Percentiles rank a stretch among this genome's conserved stretches.
phyloP scores from a whole-genome alignment of 2,797 vertebrate species.

The Gymnothorax reevesii region DNA sequence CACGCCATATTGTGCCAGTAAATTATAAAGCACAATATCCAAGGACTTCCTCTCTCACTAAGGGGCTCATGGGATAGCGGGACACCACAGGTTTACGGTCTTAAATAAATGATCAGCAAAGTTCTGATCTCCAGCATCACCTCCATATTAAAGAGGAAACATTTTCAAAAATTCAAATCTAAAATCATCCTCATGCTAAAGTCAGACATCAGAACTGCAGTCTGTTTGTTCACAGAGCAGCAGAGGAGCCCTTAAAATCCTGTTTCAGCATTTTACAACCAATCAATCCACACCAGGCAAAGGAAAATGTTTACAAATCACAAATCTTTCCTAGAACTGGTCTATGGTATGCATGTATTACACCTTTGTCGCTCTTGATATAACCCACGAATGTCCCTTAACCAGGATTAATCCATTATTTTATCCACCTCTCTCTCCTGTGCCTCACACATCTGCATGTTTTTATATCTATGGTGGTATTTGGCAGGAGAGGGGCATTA shows the following conservation, averaged over 20 bases:
- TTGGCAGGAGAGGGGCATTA: conserved; percentile 12
- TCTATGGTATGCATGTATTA: neutral
- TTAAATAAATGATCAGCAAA: neutral
- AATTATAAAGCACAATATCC: neutral
- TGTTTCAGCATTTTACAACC: neutral
- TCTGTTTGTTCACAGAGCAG: neutral
- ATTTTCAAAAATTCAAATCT: neutral
- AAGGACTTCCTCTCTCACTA: neutral
- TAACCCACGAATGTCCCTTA: neutral
- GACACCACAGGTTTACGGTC: neutral
- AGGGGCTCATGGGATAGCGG: neutral
- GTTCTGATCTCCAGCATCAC: neutral
- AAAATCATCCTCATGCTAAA: neutral
- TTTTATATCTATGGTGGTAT: conserved; percentile 30
- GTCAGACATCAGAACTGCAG: too few relatives aligned
- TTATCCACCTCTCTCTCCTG: conserved; percentile 17
- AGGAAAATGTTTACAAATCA: neutral
- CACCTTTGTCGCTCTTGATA: neutral
- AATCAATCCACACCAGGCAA: neutral
- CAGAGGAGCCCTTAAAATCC: neutral
- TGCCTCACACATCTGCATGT: conserved; percentile 53
- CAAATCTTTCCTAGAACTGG: neutral
- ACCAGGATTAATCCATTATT: neutral
- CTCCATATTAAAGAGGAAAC: neutral
- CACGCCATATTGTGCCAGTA: neutral